Evolutionary conservation across 2,797 vertebrate genomes (phyloP), one percentile per base, ranked within the genome.

Genomic region (Sciurus carolinensis): DNA sequence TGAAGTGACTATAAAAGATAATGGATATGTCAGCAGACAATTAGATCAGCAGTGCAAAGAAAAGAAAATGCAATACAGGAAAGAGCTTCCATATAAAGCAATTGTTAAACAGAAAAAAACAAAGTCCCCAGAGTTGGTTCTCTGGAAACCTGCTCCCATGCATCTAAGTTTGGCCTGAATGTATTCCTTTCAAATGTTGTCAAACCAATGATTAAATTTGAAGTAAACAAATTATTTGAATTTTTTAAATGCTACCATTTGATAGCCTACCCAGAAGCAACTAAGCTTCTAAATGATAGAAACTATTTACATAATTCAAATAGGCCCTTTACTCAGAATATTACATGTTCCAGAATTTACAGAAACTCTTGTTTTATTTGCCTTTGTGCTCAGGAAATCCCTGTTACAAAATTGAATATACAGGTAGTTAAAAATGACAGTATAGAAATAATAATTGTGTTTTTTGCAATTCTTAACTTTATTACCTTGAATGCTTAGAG

Each of bases 1-100:
- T 75, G 30, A 92, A 96, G 62, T 79, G 67, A 95, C 91, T 95
- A 82, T 94, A 96, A 97, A 95, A 94, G 83, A 95, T 93, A 95
- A 94, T 90, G 57, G 64, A 39, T 90, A 82, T 95, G 50, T 71
- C 92, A 93, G 62, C 85, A 97, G 66, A 88, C 20, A 84, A 96
- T 96, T 82, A 95, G 67, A 93, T 75, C 62, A 95, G 30, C 71
- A 95, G 59, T 87, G 14, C 67, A 95, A 75, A 73, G 75, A 76
- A 76, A 91, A 57, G 5, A 79, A 95, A 97, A 81, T 72, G 42
- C 33, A 96, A 80, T 39, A 76, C 10, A 77, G 28, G 15, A 92
- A 76, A 76, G 15, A 75, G 59, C 0, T 83, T 93, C 82, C 82
- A 83, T 17, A 69, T 59, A 91, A 90, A 93, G 28, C 12, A 81